Percentiles rank a stretch among this genome's conserved stretches.
Conservation (phyloP, 1,140 invertebrate species). For the Hyles vespertilio region DNA sequence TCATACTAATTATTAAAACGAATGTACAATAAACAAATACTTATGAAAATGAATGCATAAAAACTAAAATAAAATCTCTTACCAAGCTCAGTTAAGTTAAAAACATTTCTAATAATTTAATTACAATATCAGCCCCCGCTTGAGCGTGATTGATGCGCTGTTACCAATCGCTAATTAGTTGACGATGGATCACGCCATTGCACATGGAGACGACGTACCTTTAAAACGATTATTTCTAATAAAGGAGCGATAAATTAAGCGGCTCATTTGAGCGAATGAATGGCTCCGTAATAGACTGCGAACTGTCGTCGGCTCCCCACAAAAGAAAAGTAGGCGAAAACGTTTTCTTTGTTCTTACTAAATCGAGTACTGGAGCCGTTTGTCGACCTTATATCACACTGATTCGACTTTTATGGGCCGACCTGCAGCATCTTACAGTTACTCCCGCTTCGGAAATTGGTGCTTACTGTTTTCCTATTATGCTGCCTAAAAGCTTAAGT, state of each 20-base stretch:
- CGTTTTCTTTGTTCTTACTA: constrained; percentile 64
- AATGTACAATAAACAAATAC: too few relatives aligned
- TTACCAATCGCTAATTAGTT: not conserved
- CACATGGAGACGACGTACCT: constrained; percentile 28
- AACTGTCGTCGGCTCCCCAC: constrained; percentile 52
- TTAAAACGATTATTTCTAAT: constrained; percentile 49
- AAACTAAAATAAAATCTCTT: too few relatives aligned
- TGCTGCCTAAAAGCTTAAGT: constrained; percentile 7
- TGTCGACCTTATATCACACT: constrained; percentile 65
- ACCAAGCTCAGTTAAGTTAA: too few relatives aligned
- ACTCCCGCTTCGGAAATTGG: constrained; percentile 36
- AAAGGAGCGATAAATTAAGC: constrained; percentile 63
- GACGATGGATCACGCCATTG: not conserved
- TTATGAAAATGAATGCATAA: too few relatives aligned
- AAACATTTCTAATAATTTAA: too few relatives aligned
- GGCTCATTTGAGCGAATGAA: constrained; percentile 66
- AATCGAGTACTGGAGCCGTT: constrained; percentile 65
- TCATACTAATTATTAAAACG: too few relatives aligned
- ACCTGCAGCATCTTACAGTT: constrained; percentile 34
- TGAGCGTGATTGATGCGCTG: too few relatives aligned
- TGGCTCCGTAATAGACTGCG: constrained; percentile 63
- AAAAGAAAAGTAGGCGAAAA: constrained; percentile 60
- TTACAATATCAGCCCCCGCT: too few relatives aligned
- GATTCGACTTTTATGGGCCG: constrained; percentile 66
- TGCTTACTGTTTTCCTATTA: constrained; percentile 12